These are phyloP conservation scores for Equus przewalskii DNA, from an alignment of 2,113 vertebrate genomes.

Conservation along the genomic window DNA sequence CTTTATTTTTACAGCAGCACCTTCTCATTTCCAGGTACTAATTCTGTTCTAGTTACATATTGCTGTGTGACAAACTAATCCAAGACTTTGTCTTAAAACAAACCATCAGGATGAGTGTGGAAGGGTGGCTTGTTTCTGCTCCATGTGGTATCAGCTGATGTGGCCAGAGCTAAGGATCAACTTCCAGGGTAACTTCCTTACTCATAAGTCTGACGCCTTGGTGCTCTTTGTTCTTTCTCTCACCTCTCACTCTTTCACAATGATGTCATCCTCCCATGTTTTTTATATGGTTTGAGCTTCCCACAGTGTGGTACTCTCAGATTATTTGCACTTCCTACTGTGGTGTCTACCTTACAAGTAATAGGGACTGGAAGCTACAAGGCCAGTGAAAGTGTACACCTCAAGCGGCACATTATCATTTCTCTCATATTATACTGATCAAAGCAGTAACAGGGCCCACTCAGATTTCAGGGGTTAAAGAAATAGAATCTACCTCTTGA, in stretches of 20 bases:
- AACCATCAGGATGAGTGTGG: neutral
- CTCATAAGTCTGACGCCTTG: fast-evolving
- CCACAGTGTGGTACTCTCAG: neutral
- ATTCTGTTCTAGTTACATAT: neutral
- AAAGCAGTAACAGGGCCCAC: neutral
- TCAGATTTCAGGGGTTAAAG: neutral
- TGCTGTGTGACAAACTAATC: neutral
- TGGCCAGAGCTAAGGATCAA: neutral
- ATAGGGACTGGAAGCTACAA: neutral
- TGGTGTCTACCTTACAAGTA: neutral
- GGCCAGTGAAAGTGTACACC: neutral
- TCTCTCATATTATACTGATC: neutral
- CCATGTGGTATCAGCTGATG: neutral
- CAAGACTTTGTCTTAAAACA: neutral
- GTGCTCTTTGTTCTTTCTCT: neutral
- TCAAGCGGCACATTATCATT: fast-evolving
- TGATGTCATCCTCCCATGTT: fast-evolving
- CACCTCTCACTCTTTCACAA: neutral
- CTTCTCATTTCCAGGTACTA: neutral
- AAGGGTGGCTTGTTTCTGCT: neutral
- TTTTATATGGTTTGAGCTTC: too few species aligned
- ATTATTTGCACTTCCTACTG: neutral
- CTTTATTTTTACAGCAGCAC: neutral
- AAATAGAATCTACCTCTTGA: neutral
- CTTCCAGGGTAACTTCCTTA: neutral